Base-by-base conservation (phyloP, 1,140 invertebrate genomes). In the Zaprionus lachaisei region DNA sequence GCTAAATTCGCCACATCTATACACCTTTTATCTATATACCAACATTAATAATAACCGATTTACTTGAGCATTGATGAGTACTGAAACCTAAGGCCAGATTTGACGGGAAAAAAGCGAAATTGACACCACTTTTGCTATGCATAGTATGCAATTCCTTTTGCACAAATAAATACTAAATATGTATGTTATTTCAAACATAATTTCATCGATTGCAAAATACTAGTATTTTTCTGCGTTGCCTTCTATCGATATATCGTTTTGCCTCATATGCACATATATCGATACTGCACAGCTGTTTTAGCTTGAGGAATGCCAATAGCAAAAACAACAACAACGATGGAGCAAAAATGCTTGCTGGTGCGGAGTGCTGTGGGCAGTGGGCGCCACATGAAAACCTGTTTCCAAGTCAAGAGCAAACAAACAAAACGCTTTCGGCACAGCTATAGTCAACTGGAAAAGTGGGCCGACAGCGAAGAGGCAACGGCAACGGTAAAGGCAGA, bases 381-480 rank as follows among this genome's bases (percentile, higher is more conserved):
- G 38, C 41, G 31, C 58, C 68, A 37, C 26, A 37, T 15, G 26
- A 73, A 77, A 77, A 77, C 74, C 69, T 22, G 74, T 77, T 81
- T 86, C 64, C 72, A 72, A 72, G 82, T 70, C 72, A 73, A 69
- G 84, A 71, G 81, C 78, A 89, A 89, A 89, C 86, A 90, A 89
- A 89, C 84, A 90, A 80, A 90, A 79, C 75, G 61, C 69, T 71
- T 78, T 80, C 77, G 77, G 77, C 83, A 70, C 41, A 71, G 56
- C 58, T 67, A 69, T 67, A 64, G 79, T 69, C 81, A 84, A 79
- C 69, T 81, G 81, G 76, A 89, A 89, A 89, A 89, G 84, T 89
- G 85, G 85, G 84, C 62, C 84, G 81, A 49, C 66, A 79, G 55
- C 56, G 65, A 75, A 83, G 81, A 83, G 77, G 74, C 65, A 81